A percentile compares a stretch with the other conserved stretches of the same genome.
phyloP scores from a whole-genome alignment of 2,888 invertebrate species.

The Lepidocyrtinus sp. region DNA sequence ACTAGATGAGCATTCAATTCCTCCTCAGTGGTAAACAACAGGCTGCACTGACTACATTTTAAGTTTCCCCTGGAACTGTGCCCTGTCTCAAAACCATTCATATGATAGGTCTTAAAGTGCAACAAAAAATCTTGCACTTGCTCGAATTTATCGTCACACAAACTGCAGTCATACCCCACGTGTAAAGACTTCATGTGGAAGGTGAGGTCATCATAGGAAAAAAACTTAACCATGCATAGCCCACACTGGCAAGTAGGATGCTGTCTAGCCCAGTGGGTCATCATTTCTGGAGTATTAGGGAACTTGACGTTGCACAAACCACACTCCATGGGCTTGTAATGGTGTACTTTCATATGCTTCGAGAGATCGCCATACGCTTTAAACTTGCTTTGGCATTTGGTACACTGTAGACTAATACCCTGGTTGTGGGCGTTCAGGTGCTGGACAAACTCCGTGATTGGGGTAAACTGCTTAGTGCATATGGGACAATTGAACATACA shows the following conservation, averaged over 20 bases:
- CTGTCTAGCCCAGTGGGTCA: conserved; percentile 39
- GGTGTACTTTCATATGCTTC: conserved; percentile 43
- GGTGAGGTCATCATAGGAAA: conserved; percentile 45
- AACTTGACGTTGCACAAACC: conserved; percentile 32
- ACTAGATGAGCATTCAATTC: conserved; percentile 33
- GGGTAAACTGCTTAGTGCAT: conserved; percentile 15
- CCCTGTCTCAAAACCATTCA: neutral
- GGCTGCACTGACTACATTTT: conserved; percentile 24
- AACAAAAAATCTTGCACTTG: conserved; percentile 16
- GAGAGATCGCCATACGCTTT: conserved; percentile 37
- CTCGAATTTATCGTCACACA: conserved; percentile 25
- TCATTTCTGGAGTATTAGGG: conserved; percentile 27
- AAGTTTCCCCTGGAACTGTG: neutral
- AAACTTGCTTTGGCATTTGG: conserved; percentile 40
- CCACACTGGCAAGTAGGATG: conserved; percentile 55
- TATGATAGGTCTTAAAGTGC: conserved; percentile 13
- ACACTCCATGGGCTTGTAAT: conserved; percentile 50
- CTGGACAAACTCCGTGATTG: neutral
- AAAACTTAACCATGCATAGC: conserved; percentile 44
- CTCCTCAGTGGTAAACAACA: conserved; percentile 15
- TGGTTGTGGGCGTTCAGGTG: conserved; percentile 45
- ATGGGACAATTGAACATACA: conserved; percentile 27
- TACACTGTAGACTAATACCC: conserved; percentile 39
- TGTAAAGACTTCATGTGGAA: conserved; percentile 45
- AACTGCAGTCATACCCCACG: conserved; percentile 32